Evolutionary conservation across 2,797 vertebrate genomes (phyloP).

Genomic region (Leptoclinus maculatus): DNA sequence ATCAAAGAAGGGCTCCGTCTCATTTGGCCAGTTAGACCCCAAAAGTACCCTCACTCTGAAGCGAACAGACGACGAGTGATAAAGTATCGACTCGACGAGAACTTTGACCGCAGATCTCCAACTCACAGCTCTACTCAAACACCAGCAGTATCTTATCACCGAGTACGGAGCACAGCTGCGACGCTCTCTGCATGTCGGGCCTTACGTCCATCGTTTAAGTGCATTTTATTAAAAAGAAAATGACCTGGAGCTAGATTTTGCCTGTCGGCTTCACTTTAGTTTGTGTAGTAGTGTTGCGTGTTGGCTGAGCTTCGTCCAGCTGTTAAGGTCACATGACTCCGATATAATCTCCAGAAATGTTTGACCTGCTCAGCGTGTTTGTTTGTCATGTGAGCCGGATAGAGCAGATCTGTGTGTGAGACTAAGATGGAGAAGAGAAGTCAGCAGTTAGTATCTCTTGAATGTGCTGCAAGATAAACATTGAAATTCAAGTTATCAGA

Average conservation of each 20-base stretch:
- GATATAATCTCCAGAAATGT: conserved; percentile 24
- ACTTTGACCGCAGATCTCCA: conserved; percentile 82
- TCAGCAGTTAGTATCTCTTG: neutral
- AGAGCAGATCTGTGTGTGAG: conserved; percentile 15
- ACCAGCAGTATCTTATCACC: conserved; percentile 47
- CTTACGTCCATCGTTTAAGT: neutral
- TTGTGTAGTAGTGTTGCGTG: neutral
- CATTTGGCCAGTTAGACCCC: neutral
- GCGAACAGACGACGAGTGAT: conserved; percentile 48
- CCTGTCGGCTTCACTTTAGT: neutral
- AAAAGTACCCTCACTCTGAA: conserved; percentile 18
- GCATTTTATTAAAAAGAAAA: neutral
- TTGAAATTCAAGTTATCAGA: neutral
- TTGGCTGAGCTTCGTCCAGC: conserved; percentile 17
- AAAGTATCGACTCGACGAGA: conserved; percentile 58
- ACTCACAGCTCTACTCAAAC: conserved; percentile 58
- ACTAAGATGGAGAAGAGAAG: conserved; percentile 1
- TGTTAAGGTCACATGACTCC: conserved; percentile 19
- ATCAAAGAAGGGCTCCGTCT: neutral
- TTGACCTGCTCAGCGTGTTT: conserved; percentile 34
- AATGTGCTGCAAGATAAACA: neutral
- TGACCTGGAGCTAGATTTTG: neutral
- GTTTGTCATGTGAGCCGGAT: conserved; percentile 51
- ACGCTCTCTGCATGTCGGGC: neutral
- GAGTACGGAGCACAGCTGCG: neutral